These are phyloP conservation scores for Coelinius sp. DNA, from an alignment of 2,888 invertebrate genomes.

Conservation along the genomic window DNA sequence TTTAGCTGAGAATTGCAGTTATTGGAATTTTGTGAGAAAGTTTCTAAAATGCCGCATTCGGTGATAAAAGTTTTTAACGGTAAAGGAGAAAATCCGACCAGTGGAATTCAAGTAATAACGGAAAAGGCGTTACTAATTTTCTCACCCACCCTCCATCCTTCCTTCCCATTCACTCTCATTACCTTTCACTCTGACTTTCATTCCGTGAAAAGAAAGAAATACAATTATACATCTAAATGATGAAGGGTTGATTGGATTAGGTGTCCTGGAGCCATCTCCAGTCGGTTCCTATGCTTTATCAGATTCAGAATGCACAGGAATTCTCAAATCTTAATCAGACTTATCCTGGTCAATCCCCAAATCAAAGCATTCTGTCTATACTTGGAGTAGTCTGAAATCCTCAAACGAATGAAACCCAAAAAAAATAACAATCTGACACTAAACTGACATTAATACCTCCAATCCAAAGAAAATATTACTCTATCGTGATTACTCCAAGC, in stretches of 20 bases:
- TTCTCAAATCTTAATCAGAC: too few species aligned
- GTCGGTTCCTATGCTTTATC: too few species aligned
- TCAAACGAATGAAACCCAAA: background rate
- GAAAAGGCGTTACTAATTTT: conserved; percentile 40
- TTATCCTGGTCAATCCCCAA: too few species aligned
- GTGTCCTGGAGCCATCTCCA: too few species aligned
- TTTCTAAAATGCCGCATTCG: conserved; percentile 62
- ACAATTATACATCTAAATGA: background rate
- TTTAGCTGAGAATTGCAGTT: conserved; percentile 42
- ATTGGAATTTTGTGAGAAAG: conserved; percentile 59
- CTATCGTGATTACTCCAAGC: background rate
- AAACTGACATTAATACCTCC: background rate
- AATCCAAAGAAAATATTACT: background rate
- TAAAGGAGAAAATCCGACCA: conserved; percentile 40
- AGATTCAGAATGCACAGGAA: too few species aligned
- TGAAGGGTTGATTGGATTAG: background rate
- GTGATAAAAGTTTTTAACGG: conserved; percentile 61
- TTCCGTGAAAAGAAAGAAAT: background rate
- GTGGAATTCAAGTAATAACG: conserved; percentile 47
- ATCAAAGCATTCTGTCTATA: too few species aligned
- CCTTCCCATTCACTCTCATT: conserved; percentile 3
- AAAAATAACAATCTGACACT: background rate
- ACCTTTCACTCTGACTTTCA: conserved; percentile 1
- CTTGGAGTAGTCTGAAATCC: too few species aligned
- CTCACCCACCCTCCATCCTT: background rate